phyloP scores from a whole-genome alignment of 2,797 vertebrate species.

The Lerista edwardsae region DNA sequence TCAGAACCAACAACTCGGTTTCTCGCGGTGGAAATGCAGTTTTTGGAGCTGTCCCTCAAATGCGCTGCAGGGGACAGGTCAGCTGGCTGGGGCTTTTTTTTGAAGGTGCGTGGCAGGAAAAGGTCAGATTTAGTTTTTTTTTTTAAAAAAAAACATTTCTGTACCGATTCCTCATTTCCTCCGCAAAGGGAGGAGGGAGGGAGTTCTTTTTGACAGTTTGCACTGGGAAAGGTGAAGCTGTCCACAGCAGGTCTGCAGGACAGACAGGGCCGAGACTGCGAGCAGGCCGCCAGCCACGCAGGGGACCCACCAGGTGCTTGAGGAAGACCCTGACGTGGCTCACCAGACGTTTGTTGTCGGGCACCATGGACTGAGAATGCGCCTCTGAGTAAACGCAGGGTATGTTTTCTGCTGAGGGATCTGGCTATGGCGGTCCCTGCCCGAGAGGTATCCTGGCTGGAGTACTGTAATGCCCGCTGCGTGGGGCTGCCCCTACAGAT shows the following conservation, averaged over 20 bases:
- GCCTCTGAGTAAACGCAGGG: neutral
- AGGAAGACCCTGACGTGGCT: neutral
- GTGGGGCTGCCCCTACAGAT: too few species aligned
- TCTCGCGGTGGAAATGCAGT: constrained; percentile 14
- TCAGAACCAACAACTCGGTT: constrained; percentile 34
- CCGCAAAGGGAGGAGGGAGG: constrained; percentile 34
- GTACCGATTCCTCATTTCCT: neutral
- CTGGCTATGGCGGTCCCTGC: too few species aligned
- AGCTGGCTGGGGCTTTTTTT: constrained; percentile 13
- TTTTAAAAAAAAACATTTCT: constrained; percentile 11
- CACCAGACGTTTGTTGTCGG: neutral
- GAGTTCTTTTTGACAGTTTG: neutral
- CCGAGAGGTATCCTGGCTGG: too few species aligned
- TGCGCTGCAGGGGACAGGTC: constrained; percentile 1
- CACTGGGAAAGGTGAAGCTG: neutral
- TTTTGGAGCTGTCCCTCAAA: constrained; percentile 31
- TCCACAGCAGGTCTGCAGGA: neutral
- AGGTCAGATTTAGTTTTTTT: constrained; percentile 14
- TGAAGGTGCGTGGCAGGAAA: constrained; percentile 21
- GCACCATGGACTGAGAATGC: neutral
- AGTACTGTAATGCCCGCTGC: too few species aligned
- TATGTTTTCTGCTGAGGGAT: neutral
- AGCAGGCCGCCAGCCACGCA: neutral
- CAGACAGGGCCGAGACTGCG: neutral
- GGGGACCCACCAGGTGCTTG: neutral